Evolutionary conservation across 2,888 invertebrate genomes (phyloP).

Genomic region (Papilio gigon): DNA sequence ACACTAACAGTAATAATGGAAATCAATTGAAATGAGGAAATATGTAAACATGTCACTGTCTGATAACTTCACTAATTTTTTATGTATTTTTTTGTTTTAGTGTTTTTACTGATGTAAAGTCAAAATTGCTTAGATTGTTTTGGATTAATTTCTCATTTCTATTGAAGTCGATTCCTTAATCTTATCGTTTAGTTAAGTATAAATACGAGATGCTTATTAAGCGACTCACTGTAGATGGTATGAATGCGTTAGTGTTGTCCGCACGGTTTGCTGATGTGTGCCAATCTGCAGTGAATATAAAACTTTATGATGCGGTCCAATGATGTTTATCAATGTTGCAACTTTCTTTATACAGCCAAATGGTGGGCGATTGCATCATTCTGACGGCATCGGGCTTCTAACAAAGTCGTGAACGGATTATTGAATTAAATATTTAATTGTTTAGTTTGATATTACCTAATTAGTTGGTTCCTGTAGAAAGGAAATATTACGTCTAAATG

Average conservation of each 20-base stretch:
- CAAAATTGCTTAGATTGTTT: too few relatives aligned
- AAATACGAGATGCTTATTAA: not conserved
- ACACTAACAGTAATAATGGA: too few relatives aligned
- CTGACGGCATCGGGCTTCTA: not conserved
- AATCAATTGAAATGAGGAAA: too few relatives aligned
- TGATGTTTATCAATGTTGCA: constrained; percentile 12
- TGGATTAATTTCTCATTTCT: too few relatives aligned
- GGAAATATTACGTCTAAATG: too few relatives aligned
- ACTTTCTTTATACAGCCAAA: constrained; percentile 18
- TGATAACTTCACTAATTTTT: too few relatives aligned
- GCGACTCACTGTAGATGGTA: not conserved
- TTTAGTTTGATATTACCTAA: not conserved
- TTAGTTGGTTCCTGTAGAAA: too few relatives aligned
- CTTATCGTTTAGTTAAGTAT: too few relatives aligned
- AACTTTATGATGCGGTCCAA: constrained; percentile 8
- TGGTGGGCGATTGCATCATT: constrained; percentile 5
- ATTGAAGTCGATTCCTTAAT: too few relatives aligned
- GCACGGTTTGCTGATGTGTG: not conserved
- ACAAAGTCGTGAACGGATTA: not conserved
- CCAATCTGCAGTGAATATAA: constrained; percentile 18
- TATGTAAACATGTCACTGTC: too few relatives aligned
- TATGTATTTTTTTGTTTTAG: too few relatives aligned
- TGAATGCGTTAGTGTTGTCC: not conserved
- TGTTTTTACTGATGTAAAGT: too few relatives aligned
- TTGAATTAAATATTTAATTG: not conserved